Evolutionary conservation across 2,113 vertebrate species (phyloP).

Genomic region (Uria aalge): DNA sequence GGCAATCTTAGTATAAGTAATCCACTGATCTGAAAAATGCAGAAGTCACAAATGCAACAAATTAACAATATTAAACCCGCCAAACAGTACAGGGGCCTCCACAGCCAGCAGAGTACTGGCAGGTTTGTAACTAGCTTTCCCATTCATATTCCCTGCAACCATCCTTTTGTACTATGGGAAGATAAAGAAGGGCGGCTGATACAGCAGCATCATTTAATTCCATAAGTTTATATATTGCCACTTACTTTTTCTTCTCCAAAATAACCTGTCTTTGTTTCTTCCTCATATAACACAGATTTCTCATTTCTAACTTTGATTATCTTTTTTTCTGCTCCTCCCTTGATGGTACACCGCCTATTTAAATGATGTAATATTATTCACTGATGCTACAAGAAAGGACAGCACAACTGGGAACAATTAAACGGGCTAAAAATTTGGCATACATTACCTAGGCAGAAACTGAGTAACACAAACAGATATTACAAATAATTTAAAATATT

Average conservation of each 20-base stretch:
- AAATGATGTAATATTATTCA: neutral
- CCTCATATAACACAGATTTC: neutral
- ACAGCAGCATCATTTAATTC: neutral
- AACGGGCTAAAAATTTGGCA: neutral
- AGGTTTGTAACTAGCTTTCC: neutral
- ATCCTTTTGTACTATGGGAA: neutral
- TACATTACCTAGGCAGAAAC: neutral
- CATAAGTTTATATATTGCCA: neutral
- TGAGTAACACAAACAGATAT: neutral
- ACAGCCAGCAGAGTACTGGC: rapidly evolving
- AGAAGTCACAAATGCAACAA: neutral
- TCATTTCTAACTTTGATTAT: neutral
- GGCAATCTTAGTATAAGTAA: neutral
- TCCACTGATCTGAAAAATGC: neutral
- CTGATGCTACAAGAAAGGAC: neutral
- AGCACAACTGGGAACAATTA: neutral
- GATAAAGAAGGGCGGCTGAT: neutral
- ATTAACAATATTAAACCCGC: neutral
- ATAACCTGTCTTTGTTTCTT: neutral
- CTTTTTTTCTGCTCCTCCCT: neutral
- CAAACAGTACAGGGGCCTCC: neutral
- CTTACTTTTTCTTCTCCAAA: neutral
- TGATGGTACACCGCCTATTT: neutral
- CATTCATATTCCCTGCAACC: neutral
- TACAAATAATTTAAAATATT: neutral